Base-by-base conservation (phyloP, 2,888 invertebrate genomes). In the Sarcophaga carnaria region DNA sequence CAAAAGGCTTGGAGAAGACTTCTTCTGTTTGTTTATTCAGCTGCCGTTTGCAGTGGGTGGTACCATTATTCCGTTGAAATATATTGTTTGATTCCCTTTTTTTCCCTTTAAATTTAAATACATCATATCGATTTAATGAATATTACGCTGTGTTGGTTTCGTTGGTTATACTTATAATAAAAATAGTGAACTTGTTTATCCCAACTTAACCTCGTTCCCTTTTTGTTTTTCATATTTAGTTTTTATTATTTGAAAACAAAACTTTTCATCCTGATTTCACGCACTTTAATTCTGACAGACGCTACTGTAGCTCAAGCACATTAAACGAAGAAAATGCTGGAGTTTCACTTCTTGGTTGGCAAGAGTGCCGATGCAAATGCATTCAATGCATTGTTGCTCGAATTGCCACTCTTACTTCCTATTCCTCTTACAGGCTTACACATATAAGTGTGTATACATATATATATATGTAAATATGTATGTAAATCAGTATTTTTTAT, bases 1-100 rank as follows among this genome's bases (percentile, higher is more conserved):
- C 25, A 25, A 25, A 0, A 25, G 2, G 25, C 25, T 2, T 2
- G 3, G 4, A 3, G 66, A 64, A 77, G 59, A 69, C 59, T 69
- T 78, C 74, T 78, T 6, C 27, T 63, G 27, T 67, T 22, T 69
- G 63, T 74, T 74, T 63, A 72, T 74, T 69, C 25, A 78, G 49
- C 74, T 77, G 63, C 74, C 74, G 27, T 54, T 77, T 85, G 54
- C 69, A 54, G 45, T 80, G 49, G 78, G 70, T 81, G 81, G 22
- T 74, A 78, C 70, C 12, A 78, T 81, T 75, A 80, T 86, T 27
- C 14, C 20, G 5, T 14, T 49, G 0, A 11, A 12, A 0, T 49
- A 12, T 27, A 2, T 25, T 25, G 2, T 25, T 25, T 25, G 25
- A 2, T 25, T 25, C 2, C 2, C 25, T 6, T 47, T 11, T 47